Percentiles rank a stretch among this genome's conserved stretches.
These are phyloP conservation scores for Phenacoccus solenopsis DNA, from an alignment of 1,140 invertebrate species.

Conservation along the genomic window DNA sequence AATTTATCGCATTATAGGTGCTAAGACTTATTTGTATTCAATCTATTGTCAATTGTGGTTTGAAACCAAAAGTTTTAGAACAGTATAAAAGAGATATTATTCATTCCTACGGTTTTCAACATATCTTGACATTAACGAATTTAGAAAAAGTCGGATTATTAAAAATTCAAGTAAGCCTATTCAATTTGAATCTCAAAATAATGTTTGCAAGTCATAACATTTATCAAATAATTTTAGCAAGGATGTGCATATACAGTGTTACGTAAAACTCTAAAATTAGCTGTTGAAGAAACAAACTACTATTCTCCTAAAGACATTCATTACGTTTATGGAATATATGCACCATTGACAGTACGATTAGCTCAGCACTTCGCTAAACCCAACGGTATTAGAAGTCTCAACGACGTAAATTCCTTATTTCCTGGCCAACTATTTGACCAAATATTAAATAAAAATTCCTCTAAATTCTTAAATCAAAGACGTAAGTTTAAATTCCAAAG, in stretches of 20 bases:
- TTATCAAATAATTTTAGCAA: neutral
- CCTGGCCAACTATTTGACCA: conserved; percentile 47
- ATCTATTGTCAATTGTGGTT: conserved; percentile 71
- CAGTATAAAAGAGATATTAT: conserved; percentile 86
- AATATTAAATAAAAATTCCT: conserved; percentile 36
- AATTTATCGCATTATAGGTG: conserved; percentile 37
- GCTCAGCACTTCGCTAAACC: conserved; percentile 61
- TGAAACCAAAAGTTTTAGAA: conserved; percentile 80
- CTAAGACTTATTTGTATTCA: conserved; percentile 80
- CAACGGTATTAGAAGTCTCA: conserved; percentile 64
- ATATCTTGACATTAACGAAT: conserved; percentile 69
- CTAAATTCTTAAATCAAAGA: conserved; percentile 21
- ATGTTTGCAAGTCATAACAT: neutral
- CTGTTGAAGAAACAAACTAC: conserved; percentile 77
- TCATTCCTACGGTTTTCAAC: conserved; percentile 81
- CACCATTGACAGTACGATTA: conserved; percentile 79
- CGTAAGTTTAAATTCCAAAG: conserved; percentile 6
- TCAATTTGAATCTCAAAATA: neutral
- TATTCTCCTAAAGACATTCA: conserved; percentile 71
- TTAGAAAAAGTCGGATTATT: conserved; percentile 78
- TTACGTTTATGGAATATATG: conserved; percentile 88
- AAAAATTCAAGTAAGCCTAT: conserved; percentile 42
- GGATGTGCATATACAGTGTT: conserved; percentile 25
- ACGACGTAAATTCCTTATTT: conserved; percentile 48
- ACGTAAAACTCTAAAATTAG: conserved; percentile 56